Base-by-base conservation (phyloP, 2,113 vertebrate species). In the Aspiorhynchus laticeps region DNA sequence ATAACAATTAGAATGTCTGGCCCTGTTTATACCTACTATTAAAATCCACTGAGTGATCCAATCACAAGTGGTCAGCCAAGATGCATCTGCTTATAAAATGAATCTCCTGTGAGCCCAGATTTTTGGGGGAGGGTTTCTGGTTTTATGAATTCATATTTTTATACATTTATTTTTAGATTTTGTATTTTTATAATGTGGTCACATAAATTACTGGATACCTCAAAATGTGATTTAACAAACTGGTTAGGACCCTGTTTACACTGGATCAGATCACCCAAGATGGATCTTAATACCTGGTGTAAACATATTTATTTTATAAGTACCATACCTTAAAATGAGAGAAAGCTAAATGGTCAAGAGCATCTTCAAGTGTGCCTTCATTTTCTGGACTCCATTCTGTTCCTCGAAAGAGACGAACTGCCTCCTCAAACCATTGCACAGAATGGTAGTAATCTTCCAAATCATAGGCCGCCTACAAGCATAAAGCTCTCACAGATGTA, bases 301-400 rank as follows among this genome's bases (percentile, higher is more conserved):
- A 75, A n/a, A 75, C 71, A 41, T 73, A 73, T 73, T 7, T 74
- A 24, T 41, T 84, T 61, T 38, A 14, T 46, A 28, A 26, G 31
- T 31, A 33, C 33, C 33, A 8, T 41, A 88, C 96, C 95, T 97
- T 97, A 90, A 97, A 99, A 91, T 97, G 97, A 88, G 98, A 97
- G 87, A 98, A 99, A 17, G 98, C 97, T 31, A 99, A 91, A 73
- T 99, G 95, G 88, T 99, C 97, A 90, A 99, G 94, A 31, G 97
- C 97, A 0, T 97, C 97, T 86, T 97, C 96, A 11, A 98, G 91
- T 81, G 95, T 97, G 19, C 96, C 97, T 75, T 95, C 89, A 43
- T 97, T 95, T 89, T 98, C 97, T 0, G 92, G 95, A 21, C 94
- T 96, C 97, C 97, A 97, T 41, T 90, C 93, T 75, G 94, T 90